Evolutionary conservation across 2,888 invertebrate species (phyloP).

Genomic region (Chrysolina americana): DNA sequence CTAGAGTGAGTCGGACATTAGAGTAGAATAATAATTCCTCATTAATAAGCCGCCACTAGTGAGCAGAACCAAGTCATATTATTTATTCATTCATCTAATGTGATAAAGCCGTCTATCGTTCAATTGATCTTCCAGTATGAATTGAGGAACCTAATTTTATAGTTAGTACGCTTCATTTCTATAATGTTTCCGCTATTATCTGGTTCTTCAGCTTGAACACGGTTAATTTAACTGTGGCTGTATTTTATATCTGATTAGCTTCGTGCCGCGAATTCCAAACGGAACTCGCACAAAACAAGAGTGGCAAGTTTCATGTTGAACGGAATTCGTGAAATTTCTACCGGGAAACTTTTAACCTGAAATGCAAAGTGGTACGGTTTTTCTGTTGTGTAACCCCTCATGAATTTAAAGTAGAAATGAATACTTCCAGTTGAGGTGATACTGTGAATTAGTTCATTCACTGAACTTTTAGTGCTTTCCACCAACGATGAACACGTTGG

Average conservation of each 20-base stretch:
- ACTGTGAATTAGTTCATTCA: constrained; percentile 24
- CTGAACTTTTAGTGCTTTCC: constrained; percentile 6
- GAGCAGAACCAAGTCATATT: too few species aligned
- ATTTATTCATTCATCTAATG: not conserved
- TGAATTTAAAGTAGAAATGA: constrained; percentile 41
- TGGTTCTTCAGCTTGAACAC: constrained; percentile 55
- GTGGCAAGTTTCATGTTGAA: constrained; percentile 39
- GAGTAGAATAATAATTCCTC: too few species aligned
- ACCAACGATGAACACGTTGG: not conserved
- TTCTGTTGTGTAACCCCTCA: constrained; percentile 25
- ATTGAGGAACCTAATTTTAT: constrained; percentile 21
- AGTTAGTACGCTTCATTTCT: constrained; percentile 31
- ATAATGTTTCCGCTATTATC: constrained; percentile 55
- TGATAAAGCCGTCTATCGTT: not conserved
- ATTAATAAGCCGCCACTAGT: too few species aligned
- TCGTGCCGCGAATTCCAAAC: constrained; percentile 56
- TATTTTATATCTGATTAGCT: constrained; percentile 59
- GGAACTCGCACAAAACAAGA: constrained; percentile 47
- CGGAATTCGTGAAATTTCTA: constrained; percentile 45
- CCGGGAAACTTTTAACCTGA: constrained; percentile 48
- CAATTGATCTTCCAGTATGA: not conserved
- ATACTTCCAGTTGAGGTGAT: constrained; percentile 28
- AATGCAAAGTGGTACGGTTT: constrained; percentile 47
- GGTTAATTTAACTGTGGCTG: constrained; percentile 57
- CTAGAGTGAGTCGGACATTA: too few species aligned